Conservation (phyloP, 2,888 invertebrate genomes). For the Sabatieria punctata region DNA sequence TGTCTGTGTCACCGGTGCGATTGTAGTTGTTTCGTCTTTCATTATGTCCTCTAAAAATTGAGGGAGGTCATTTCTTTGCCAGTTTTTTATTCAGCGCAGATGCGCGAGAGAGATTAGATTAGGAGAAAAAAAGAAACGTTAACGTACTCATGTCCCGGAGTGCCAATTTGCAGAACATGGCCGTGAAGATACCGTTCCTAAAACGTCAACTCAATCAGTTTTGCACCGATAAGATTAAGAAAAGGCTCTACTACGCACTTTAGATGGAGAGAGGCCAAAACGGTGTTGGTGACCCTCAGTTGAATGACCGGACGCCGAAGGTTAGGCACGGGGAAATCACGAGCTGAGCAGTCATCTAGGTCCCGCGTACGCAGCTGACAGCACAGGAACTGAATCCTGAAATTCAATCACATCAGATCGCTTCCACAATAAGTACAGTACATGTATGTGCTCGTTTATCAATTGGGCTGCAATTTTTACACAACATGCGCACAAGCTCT, state of each 20-base stretch:
- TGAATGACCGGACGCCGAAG: background rate
- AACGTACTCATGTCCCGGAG: background rate
- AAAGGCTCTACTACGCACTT: background rate
- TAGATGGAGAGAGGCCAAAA: background rate
- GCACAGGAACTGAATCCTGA: constrained; percentile 27
- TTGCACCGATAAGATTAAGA: background rate
- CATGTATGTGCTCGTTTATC: too few species aligned
- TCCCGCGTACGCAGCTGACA: constrained; percentile 23
- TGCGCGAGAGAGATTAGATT: too few species aligned
- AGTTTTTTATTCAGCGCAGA: too few species aligned
- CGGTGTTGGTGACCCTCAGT: background rate
- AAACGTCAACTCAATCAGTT: background rate
- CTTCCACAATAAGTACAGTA: too few species aligned
- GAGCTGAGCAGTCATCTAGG: constrained; percentile 22
- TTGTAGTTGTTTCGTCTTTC: too few species aligned
- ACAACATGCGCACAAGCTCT: too few species aligned
- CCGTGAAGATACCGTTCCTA: background rate
- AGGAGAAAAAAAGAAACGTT: too few species aligned
- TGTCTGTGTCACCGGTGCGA: too few species aligned
- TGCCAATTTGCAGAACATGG: background rate
- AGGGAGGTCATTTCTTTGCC: too few species aligned
- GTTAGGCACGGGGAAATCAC: constrained; percentile 22
- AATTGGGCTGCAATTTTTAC: too few species aligned
- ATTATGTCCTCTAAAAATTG: too few species aligned
- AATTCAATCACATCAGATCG: too few species aligned